Percentiles rank a stretch among this genome's conserved stretches.
Evolutionary conservation across 2,113 vertebrate genomes (phyloP).

Genomic region (Muscicapa adusta): DNA sequence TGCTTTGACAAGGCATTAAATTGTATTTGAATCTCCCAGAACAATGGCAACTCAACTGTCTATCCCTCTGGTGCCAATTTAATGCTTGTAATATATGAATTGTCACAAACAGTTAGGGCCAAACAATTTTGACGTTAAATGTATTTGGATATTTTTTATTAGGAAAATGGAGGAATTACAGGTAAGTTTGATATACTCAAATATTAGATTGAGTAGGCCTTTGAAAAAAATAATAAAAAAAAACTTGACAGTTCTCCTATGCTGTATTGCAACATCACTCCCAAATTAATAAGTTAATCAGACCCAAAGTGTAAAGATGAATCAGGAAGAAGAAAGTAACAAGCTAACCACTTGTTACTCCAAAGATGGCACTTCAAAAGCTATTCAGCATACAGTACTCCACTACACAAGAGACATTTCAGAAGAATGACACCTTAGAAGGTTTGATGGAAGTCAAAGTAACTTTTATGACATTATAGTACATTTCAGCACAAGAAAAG

Average conservation of each 20-base stretch:
- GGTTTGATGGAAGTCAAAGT: neutral
- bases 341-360: neutral
- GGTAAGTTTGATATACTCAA: neutral
- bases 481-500: neutral
- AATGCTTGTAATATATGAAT: neutral
- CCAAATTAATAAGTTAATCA: neutral
- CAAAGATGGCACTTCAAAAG: slow-evolving; percentile 10
- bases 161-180: neutral
- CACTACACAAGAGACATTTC: neutral
- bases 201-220: neutral
- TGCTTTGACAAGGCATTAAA: neutral
- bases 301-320: neutral
- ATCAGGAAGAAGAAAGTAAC: neutral
- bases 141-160: neutral
- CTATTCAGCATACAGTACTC: neutral
- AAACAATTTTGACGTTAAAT: neutral
- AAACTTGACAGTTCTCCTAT: neutral
- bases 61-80: neutral
- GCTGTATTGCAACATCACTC: neutral
- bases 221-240: neutral
- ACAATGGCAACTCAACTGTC: neutral
- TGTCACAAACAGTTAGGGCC: neutral
- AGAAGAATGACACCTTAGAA: neutral
- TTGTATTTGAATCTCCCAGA: neutral
- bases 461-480: slow-evolving; percentile 27